Base-by-base conservation (phyloP, 2,797 vertebrate genomes). In the Aythya fuligula region DNA sequence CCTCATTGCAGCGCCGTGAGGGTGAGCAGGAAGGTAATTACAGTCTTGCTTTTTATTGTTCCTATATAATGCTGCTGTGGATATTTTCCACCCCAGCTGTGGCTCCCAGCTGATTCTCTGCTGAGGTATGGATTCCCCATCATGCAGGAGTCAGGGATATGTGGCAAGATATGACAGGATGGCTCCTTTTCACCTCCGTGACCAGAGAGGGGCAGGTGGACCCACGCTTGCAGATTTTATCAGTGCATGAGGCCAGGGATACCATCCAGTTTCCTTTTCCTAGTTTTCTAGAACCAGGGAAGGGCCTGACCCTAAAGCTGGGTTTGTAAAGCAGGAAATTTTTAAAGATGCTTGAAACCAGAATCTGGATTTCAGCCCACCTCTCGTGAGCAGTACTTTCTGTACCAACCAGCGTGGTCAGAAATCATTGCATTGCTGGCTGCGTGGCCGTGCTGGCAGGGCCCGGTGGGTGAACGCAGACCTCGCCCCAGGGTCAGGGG, bases 11-110 rank as follows among this genome's bases (percentile, higher is more conserved):
- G n/a, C 3, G 1, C 2, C 8, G 38, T 57, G n/a, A 93, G 64
- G 75, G 24, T 66, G 64, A 88, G 56, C 89, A 96, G 83, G 64
- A 93, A 92, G 58, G 43, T 90, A 94, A 88, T 94, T 94, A 91
- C 7, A 88, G 53, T 65, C 67, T 87, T 92, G 61, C 13, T 70
- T 94, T 95, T 86, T 93, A 72, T 88, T 95, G 87, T 91, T 73
- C 79, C 89, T 66, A 24, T 49, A 58, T 70, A 91, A 89, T 67
- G 36, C 53, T 45, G 2, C 60, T 61, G 54, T 81, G 77, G 87
- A 17, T 94, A 13, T 85, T 96, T 96, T 56, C 66, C 53, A 73
- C 20, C 49, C 43, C 27, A 78, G 19, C 79, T 78, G 49, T 88
- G 54, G 34, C 76, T 95, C 38, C 56, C 62, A 86, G 61, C 28